Conservation (phyloP, 2,888 invertebrate genomes). For the Ophion costatus region DNA sequence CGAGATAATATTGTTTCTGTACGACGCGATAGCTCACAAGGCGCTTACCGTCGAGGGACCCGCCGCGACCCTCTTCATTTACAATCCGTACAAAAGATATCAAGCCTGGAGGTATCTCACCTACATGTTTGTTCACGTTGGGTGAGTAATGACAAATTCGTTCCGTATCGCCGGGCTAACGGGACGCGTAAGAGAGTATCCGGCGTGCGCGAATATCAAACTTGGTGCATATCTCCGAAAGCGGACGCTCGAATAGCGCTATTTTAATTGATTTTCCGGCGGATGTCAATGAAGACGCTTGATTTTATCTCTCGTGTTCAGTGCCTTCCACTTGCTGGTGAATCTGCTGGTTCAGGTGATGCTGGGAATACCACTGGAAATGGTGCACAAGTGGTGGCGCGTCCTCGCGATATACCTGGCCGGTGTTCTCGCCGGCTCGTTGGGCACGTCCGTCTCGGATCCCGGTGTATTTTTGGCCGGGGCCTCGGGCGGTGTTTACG, state of each 20-base stretch:
- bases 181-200: no score
- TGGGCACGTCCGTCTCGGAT: slow-evolving; percentile 92
- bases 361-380: slow-evolving; percentile 96
- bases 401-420: slow-evolving; percentile 93
- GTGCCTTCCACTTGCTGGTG: slow-evolving; percentile 93
- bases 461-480: slow-evolving; percentile 94
- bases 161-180: not conserved
- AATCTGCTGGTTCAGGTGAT: slow-evolving; percentile 96
- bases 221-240: no score
- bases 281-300: not conserved
- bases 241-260: not conserved
- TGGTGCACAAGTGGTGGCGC: slow-evolving; percentile 98
- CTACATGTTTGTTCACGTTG: slow-evolving; percentile 98
- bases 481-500: slow-evolving; percentile 98
- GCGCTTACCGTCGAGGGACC: slow-evolving; percentile 86
- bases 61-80: slow-evolving; percentile 92
- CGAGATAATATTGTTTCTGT: slow-evolving; percentile 90
- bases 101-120: slow-evolving; percentile 97
- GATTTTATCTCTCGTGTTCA: not conserved
- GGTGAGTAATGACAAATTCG: slow-evolving; percentile 85
- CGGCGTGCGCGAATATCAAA: not conserved
- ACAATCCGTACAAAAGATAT: slow-evolving; percentile 92
- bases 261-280: not conserved
- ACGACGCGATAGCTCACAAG: slow-evolving; percentile 74
- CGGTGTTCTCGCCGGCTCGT: slow-evolving; percentile 93